Percentiles rank a stretch among this genome's conserved stretches.
Evolutionary conservation across 2,797 vertebrate species (phyloP).

Genomic region (Gallinago solitaria): DNA sequence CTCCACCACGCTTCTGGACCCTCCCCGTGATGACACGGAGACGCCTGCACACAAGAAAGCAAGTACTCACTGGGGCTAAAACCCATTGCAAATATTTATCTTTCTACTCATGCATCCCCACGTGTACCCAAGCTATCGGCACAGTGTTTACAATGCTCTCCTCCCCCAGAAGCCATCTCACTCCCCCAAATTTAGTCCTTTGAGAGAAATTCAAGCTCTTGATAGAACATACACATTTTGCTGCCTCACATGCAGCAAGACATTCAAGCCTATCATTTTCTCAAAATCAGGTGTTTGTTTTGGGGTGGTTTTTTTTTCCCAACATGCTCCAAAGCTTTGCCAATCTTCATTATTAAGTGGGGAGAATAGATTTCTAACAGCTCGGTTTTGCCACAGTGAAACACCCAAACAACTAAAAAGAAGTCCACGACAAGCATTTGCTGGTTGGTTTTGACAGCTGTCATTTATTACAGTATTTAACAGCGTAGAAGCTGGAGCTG

Average conservation of each 20-base stretch:
- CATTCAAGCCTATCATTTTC: not conserved
- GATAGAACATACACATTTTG: not conserved
- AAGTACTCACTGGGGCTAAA: not conserved
- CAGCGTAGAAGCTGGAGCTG: not conserved
- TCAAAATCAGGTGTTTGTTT: not conserved
- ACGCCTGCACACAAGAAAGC: not conserved
- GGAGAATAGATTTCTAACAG: not conserved
- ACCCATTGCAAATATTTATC: not conserved
- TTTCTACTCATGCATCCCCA: not conserved
- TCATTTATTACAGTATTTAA: not conserved
- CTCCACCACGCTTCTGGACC: not conserved
- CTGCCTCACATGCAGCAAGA: not conserved
- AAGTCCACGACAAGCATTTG: not conserved
- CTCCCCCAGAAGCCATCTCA: not conserved
- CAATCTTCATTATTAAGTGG: not conserved
- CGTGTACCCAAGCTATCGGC: not conserved
- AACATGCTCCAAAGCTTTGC: not conserved
- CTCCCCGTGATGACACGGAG: not conserved
- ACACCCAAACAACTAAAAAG: not conserved
- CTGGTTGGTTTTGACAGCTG: not conserved
- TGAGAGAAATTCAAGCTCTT: not conserved
- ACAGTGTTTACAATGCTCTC: not conserved
- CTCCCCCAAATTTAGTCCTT: not conserved
- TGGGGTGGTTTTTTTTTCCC: too few relatives aligned
- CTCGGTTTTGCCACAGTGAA: not conserved